Base-by-base conservation (phyloP, 2,888 invertebrate genomes). In the Tiliacea aurago region DNA sequence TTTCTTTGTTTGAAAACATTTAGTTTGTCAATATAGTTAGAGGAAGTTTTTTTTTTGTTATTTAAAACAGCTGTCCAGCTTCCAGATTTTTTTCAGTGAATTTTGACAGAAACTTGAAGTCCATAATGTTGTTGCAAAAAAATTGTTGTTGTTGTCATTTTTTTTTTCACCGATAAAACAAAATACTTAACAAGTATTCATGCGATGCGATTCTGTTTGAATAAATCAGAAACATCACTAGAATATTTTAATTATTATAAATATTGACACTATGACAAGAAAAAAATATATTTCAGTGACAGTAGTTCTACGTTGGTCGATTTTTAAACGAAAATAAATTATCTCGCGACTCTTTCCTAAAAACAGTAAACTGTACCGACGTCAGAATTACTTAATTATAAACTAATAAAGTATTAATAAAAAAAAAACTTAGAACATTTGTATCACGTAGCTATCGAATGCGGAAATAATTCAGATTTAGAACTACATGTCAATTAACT, bases 1-100 rank as follows among this genome's bases (percentile, higher is more conserved):
- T 81, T 84, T 84, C 84, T 86, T 88, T 87, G 87, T 86, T 90
- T 89, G 82, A 78, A 82, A 82, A 90, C 79, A 84, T 73, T 64
- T 70, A 58, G 73, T 74, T 80, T 82, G 59, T 76, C 76, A 80
- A 83, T 77, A 79, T 72, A 80, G 33, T 59, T 37, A 5, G 6
- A 61, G n/a, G 59, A 83, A 71, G 55, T 79, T 82, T 64, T 81
- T 64, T 81, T 81, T 73, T 73, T 75, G 43, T 56, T 58, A 55
- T 6, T 18, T 47, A 45, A 63, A 76, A 75, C 83, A 83, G 80
- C 83, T 76, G 72, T 79, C 82, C 81, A 83, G 82, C 86, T 84
- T 79, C 78, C 68, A 65, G 23, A 37, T 70, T 63, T 58, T 59
- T 68, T 45, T 59, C 47, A 18, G 20, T 69, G n/a, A 45, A 71